phyloP scores from a whole-genome alignment of 2,797 vertebrate genomes.

The Urosaurus nigricauda region DNA sequence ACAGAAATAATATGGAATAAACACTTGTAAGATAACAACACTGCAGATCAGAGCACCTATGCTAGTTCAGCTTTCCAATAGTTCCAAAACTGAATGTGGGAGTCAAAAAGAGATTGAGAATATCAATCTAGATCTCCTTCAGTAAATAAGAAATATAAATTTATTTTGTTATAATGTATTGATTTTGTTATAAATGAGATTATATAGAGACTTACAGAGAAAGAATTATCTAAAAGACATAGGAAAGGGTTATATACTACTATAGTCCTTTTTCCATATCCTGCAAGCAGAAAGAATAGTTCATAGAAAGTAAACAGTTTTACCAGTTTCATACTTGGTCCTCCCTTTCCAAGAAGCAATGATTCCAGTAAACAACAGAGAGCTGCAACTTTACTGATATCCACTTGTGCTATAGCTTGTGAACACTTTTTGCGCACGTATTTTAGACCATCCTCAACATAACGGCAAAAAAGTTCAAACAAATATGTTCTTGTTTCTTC shows the following conservation, averaged over 20 bases:
- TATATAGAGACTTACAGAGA: not conserved
- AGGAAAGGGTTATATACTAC: not conserved
- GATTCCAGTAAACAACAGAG: conserved; percentile 89
- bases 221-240: not conserved
- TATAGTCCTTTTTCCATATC: not conserved
- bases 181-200: not conserved
- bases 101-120: no score
- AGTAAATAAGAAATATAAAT: not conserved
- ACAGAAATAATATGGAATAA: no score
- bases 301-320: conserved; percentile 15
- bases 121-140: not conserved
- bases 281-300: not conserved
- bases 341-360: conserved; percentile 81
- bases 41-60: no score
- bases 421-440: conserved; percentile 83
- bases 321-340: conserved; percentile 84
- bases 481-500: conserved; percentile 78
- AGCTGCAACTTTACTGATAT: conserved; percentile 91
- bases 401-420: conserved; percentile 88
- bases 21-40: no score
- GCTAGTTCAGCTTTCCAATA: no score
- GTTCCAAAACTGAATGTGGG: no score
- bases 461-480: conserved; percentile 83
- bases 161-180: not conserved
- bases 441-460: conserved; percentile 87